Evolutionary conservation across 1,140 invertebrate species (phyloP).

Genomic region (Babylonia areolata): DNA sequence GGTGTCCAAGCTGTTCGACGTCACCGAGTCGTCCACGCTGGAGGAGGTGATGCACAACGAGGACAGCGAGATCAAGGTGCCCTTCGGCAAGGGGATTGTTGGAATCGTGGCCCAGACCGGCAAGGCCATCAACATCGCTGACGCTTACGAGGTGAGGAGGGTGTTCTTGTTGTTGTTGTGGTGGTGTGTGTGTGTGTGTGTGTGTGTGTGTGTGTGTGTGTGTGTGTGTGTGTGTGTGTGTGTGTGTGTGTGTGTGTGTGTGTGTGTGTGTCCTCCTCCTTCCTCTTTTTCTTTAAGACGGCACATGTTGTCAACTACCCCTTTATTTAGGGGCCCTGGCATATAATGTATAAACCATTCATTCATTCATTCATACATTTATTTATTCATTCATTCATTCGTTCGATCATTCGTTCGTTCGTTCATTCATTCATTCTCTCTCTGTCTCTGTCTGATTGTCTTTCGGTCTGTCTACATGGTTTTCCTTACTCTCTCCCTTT

Average conservation of each 20-base stretch:
- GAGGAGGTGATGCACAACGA: slow-evolving; percentile 81
- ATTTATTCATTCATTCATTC: too few relatives aligned
- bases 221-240: not conserved
- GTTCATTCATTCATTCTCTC: too few relatives aligned
- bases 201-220: not conserved
- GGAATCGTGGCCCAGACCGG: slow-evolving; percentile 95
- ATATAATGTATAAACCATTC: too few relatives aligned
- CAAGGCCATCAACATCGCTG: slow-evolving; percentile 94
- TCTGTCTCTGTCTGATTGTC: too few relatives aligned
- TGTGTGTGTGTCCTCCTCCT: not conserved
- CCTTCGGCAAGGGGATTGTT: slow-evolving; percentile 90
- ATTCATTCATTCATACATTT: too few relatives aligned
- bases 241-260: not conserved
- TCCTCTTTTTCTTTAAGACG: too few relatives aligned
- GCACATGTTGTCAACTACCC: too few relatives aligned
- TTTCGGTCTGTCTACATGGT: too few relatives aligned
- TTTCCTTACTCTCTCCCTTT: too few relatives aligned
- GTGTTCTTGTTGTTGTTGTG: not conserved
- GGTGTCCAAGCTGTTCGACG: slow-evolving; percentile 96
- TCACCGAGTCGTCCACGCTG: slow-evolving; percentile 82
- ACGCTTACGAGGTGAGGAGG: slow-evolving; percentile 90
- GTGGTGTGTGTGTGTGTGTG: not conserved
- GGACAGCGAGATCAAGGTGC: slow-evolving; percentile 69
- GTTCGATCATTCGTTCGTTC: too few relatives aligned
- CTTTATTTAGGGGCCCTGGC: too few relatives aligned